Conservation (phyloP, 2,113 vertebrate species). For the Cryptomyrus ogoouensis region DNA sequence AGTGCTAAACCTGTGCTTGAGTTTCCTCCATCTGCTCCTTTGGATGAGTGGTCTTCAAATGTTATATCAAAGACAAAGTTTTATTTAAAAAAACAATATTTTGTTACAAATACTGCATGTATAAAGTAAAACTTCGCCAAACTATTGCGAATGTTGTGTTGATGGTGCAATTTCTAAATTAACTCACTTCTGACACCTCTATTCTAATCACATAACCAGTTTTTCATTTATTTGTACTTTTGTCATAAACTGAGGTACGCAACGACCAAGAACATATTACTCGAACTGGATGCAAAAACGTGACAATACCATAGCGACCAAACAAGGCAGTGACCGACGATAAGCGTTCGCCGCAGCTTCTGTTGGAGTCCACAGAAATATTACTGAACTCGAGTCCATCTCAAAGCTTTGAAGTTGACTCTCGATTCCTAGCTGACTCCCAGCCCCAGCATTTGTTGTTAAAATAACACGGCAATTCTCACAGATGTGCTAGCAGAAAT, state of each 20-base stretch:
- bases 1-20: too few species aligned
- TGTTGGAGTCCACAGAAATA: not conserved
- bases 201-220: not conserved
- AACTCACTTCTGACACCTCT: not conserved
- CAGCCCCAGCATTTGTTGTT: not conserved
- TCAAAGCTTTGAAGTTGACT: not conserved
- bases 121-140: not conserved
- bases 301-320: not conserved
- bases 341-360: not conserved
- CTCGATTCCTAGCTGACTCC: not conserved
- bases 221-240: not conserved
- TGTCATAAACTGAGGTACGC: not conserved
- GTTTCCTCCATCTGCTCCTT: not conserved
- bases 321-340: not conserved
- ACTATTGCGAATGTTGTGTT: not conserved
- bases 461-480: not conserved
- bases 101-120: not conserved
- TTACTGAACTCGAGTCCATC: not conserved
- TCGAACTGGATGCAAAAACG: not conserved
- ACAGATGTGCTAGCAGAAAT: not conserved
- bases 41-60: not conserved
- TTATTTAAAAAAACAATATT: not conserved
- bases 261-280: too few species aligned
- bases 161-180: not conserved
- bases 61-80: not conserved